Evolutionary conservation across 2,888 invertebrate genomes (phyloP).

Genomic region (Heliconius cydno): DNA sequence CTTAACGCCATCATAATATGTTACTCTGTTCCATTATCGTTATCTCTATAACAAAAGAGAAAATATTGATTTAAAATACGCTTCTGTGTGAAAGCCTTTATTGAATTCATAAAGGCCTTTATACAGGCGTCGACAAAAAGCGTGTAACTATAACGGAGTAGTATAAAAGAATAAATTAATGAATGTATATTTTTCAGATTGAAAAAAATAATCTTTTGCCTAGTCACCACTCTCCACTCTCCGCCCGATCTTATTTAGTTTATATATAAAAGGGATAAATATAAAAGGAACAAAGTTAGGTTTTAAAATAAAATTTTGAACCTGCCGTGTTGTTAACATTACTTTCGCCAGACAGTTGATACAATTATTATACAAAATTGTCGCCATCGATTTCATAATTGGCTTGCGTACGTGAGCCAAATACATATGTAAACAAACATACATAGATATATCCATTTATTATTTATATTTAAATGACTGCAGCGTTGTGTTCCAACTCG

Average conservation of each 20-base stretch:
- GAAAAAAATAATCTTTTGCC: not conserved
- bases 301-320: not conserved
- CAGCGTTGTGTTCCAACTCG: no score
- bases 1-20: not conserved
- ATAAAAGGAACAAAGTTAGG: not conserved
- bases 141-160: not conserved
- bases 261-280: not conserved
- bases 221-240: not conserved
- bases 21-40: not conserved
- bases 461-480: not conserved
- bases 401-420: not conserved
- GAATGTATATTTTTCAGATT: not conserved
- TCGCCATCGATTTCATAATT: conserved; percentile 9
- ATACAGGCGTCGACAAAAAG: not conserved
- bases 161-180: conserved; percentile 2
- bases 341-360: not conserved
- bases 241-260: not conserved
- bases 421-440: not conserved
- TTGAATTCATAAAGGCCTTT: conserved; percentile 9
- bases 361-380: not conserved
- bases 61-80: conserved; percentile 9
- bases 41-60: not conserved
- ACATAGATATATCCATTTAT: not conserved
- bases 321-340: not conserved
- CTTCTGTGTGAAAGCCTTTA: not conserved